Evolutionary conservation across 2,113 vertebrate genomes (phyloP).

Genomic region (Zosterops hypoxanthus): DNA sequence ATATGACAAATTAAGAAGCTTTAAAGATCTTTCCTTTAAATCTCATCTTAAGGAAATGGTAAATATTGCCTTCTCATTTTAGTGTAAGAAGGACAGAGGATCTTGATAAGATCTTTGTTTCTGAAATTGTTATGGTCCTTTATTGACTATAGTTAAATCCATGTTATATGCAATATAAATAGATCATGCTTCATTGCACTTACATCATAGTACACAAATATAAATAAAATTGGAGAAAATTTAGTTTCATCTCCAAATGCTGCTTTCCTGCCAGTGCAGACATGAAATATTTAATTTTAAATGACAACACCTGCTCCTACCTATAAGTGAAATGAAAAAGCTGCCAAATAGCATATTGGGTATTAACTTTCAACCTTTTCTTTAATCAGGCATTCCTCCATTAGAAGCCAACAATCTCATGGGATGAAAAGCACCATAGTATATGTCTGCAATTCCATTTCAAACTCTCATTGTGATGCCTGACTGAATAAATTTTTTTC

Average conservation of each 20-base stretch:
- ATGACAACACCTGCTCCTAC: slow-evolving; percentile 76
- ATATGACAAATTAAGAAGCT: background rate
- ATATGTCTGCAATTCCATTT: slow-evolving; percentile 27
- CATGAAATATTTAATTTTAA: slow-evolving; percentile 72
- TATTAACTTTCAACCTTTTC: slow-evolving; percentile 65
- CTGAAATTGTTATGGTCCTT: background rate
- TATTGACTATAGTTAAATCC: background rate
- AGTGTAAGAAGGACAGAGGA: background rate
- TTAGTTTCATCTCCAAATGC: slow-evolving; percentile 53
- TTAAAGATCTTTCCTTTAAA: background rate
- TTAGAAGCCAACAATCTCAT: slow-evolving; percentile 31
- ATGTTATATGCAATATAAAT: slow-evolving; percentile 3
- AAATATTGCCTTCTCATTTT: background rate
- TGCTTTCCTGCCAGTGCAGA: slow-evolving; percentile 68
- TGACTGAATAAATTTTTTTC: background rate
- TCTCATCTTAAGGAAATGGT: slow-evolving; percentile 12
- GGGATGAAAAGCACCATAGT: slow-evolving; percentile 26
- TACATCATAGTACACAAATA: slow-evolving; percentile 43
- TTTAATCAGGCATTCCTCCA: slow-evolving; percentile 58
- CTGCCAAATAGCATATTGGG: slow-evolving; percentile 69
- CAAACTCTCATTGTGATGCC: background rate
- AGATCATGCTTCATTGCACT: background rate
- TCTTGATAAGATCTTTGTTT: background rate
- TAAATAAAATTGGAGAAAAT: slow-evolving; percentile 66
- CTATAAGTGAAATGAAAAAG: slow-evolving; percentile 72